Base-by-base conservation (phyloP, 2,888 invertebrate genomes). In the Mesorhabditis belari region DNA sequence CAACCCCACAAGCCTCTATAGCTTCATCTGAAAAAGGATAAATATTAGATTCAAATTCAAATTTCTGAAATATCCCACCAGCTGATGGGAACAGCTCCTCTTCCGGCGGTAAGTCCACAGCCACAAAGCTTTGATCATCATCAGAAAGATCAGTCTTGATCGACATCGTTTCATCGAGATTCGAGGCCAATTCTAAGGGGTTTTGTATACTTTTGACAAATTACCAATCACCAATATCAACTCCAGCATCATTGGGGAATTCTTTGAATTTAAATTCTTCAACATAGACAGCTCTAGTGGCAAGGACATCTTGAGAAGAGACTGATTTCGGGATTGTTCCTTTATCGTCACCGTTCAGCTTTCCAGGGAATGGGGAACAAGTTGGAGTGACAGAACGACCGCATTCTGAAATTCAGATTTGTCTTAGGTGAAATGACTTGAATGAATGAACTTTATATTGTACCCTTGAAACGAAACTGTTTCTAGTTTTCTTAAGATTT, bases 1-100 rank as follows among this genome's bases (percentile, higher is more conserved):
- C 74, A 25, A 69, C 66, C 4, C 58, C 62, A 17, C 60, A 62
- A 9, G 74, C 74, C 64, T 74, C 74, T 58, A 71, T 71, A n/a
- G 74, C 74, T 28, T 69, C 44, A 55, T 74, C 73, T 64, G 61
- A 60, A 61, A 62, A 58, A 19, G 27, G 49, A 25, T 24, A 5
- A 21, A 50, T n/a, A 19, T n/a, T 23, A 44, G 19, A 35, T 25
- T 3, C 6, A 49, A 50, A 49, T 6, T 44, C n/a, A n/a, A n/a
- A n/a, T n/a, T n/a, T n/a, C n/a, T n/a, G n/a, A n/a, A n/a, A n/a
- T 35, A 17, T 17, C 44, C 12, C n/a, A 35, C 44, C 44, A n/a
- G 44, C 44, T n/a, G 44, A n/a, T 2, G 21, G 21, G 21, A n/a
- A n/a, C 1, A n/a, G n/a, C n/a, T n/a, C n/a, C n/a, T 50, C 51